These are phyloP conservation scores for Fragum whitleyi DNA, from an alignment of 2,888 invertebrate genomes.

Conservation along the genomic window DNA sequence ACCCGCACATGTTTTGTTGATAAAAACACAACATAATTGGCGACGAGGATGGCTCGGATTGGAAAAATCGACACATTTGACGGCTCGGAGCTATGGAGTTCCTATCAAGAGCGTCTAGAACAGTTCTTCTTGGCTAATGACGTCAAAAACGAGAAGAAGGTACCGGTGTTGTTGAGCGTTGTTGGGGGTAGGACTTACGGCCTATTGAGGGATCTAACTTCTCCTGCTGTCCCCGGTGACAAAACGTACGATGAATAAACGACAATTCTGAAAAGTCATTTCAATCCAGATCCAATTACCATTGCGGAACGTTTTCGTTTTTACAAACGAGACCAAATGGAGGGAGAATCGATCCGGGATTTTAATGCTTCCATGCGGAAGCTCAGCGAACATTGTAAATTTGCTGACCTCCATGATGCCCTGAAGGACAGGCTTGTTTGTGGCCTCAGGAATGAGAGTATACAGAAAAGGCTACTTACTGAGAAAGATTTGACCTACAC, in stretches of 20 bases:
- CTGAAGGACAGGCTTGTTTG: constrained; percentile 45
- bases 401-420: constrained; percentile 16
- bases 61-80: background rate
- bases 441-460: constrained; percentile 33
- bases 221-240: background rate
- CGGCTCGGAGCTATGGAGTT: background rate
- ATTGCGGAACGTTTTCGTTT: constrained; percentile 12
- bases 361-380: constrained; percentile 16
- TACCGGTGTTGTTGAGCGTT: background rate
- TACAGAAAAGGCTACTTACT: constrained; percentile 14
- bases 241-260: background rate
- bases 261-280: constrained; percentile 5
- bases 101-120: background rate
- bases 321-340: constrained; percentile 16
- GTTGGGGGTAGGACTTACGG: background rate
- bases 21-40: constrained; percentile 6
- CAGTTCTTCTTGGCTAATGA: constrained; percentile 8
- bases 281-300: constrained; percentile 14
- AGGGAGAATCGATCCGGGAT: background rate
- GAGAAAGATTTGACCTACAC: background rate
- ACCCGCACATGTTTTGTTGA: no score
- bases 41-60: background rate
- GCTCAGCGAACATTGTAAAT: constrained; percentile 18
- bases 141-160: background rate
- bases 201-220: background rate